A percentile compares a stretch with the other conserved stretches of the same genome.
Conservation (phyloP, 2,113 vertebrate species). For the Cololabis saira region DNA sequence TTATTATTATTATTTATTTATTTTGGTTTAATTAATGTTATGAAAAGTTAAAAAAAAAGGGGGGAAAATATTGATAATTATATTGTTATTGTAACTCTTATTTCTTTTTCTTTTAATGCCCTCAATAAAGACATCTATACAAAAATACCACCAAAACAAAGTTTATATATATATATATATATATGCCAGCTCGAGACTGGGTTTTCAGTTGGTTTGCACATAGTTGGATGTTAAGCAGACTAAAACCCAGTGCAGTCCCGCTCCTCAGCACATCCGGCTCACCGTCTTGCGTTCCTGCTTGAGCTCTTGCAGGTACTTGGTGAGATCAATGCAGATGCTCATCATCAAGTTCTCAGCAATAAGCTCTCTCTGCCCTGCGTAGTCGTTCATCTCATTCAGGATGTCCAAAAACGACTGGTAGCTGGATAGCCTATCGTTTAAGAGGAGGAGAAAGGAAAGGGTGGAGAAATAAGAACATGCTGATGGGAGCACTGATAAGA, state of each 20-base stretch:
- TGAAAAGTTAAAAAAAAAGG: too few relatives aligned
- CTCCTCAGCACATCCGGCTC: slow-evolving; percentile 30
- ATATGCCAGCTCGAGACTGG: neutral
- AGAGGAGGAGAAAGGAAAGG: slow-evolving; percentile 48
- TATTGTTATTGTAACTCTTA: too few relatives aligned
- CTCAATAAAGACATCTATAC: too few relatives aligned
- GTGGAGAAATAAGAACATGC: slow-evolving; percentile 33
- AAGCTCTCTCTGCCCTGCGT: slow-evolving; percentile 90
- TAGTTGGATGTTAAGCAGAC: neutral
- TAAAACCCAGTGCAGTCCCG: neutral
- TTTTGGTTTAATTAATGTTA: too few relatives aligned
- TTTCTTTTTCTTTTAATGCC: too few relatives aligned
- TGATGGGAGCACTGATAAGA: slow-evolving; percentile 45
- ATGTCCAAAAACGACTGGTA: slow-evolving; percentile 88
- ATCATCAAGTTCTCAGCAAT: slow-evolving; percentile 89
- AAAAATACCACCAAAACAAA: too few relatives aligned
- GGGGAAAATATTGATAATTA: too few relatives aligned
- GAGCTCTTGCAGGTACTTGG: slow-evolving; percentile 89
- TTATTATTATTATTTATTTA: too few relatives aligned
- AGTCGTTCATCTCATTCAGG: slow-evolving; percentile 90
- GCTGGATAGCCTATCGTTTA: slow-evolving; percentile 83
- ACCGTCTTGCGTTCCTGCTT: slow-evolving; percentile 91
- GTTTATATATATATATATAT: slow-evolving; percentile 5
- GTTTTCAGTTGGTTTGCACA: neutral
- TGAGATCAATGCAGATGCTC: slow-evolving; percentile 88